phyloP scores from a whole-genome alignment of 2,797 vertebrate species.

The Lepidocolaptes lacrymiger region DNA sequence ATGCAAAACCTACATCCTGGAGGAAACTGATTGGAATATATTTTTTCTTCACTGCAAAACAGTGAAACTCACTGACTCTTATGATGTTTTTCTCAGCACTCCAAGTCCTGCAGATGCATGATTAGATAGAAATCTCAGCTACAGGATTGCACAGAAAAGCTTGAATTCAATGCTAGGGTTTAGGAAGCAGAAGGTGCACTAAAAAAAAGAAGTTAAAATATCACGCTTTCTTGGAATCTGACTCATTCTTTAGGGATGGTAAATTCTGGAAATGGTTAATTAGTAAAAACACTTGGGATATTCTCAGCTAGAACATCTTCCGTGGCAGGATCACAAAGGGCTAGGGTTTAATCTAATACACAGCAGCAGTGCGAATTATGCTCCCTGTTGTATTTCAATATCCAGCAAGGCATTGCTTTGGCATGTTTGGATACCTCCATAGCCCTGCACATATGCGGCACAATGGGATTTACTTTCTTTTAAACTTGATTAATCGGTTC shows the following conservation, averaged over 20 bases:
- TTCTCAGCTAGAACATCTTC: not conserved
- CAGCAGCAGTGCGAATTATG: not conserved
- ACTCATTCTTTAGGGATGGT: not conserved
- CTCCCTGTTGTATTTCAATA: slow-evolving; percentile 4
- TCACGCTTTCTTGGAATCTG: not conserved
- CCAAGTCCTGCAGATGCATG: not conserved
- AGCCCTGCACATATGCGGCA: not conserved
- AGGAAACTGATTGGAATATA: not conserved
- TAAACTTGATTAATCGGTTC: not conserved
- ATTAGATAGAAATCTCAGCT: not conserved
- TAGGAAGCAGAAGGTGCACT: slow-evolving; percentile 7
- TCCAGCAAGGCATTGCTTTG: not conserved
- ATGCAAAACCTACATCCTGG: not conserved
- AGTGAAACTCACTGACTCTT: not conserved
- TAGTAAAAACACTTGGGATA: slow-evolving; percentile 14
- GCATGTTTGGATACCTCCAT: not conserved
- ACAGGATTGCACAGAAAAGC: not conserved
- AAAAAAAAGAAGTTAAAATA: slow-evolving; percentile 31
- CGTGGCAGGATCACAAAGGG: not conserved
- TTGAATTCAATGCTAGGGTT: not conserved
- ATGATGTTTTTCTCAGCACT: not conserved
- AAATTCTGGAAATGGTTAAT: slow-evolving; percentile 36
- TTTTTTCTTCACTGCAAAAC: not conserved
- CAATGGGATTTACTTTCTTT: not conserved
- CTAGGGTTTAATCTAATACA: not conserved